Conservation (phyloP, 1,140 invertebrate genomes). For the Micrasema longulum region DNA sequence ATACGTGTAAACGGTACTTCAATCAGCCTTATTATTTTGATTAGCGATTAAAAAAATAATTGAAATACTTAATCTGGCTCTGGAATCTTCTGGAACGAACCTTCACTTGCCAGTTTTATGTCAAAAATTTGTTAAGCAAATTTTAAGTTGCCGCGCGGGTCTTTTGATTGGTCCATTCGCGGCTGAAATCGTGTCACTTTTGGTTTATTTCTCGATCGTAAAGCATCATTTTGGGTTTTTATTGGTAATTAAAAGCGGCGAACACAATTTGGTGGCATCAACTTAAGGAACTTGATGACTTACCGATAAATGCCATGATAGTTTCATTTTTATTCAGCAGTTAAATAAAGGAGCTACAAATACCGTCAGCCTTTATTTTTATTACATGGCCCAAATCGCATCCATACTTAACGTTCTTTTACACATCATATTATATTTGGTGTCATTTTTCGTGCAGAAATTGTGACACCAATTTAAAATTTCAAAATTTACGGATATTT, state of each 20-base stretch:
- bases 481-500: too few relatives aligned
- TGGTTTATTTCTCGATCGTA: conserved; percentile 32
- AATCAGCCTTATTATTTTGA: too few relatives aligned
- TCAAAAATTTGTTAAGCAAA: conserved; percentile 42
- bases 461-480: too few relatives aligned
- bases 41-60: too few relatives aligned
- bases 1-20: too few relatives aligned
- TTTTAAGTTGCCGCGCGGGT: conserved; percentile 25
- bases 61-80: not conserved
- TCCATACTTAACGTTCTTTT: too few relatives aligned
- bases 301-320: not conserved
- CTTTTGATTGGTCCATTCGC: conserved; percentile 29
- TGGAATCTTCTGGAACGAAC: conserved; percentile 1
- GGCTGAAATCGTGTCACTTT: conserved; percentile 9
- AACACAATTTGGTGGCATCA: conserved; percentile 15
- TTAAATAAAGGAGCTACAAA: too few relatives aligned
- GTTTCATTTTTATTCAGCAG: not conserved
- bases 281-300: not conserved
- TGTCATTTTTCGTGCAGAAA: too few relatives aligned
- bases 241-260: conserved; percentile 30
- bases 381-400: too few relatives aligned
- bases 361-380: too few relatives aligned
- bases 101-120: conserved; percentile 33
- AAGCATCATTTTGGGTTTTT: conserved; percentile 31
- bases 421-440: too few relatives aligned